Evolutionary conservation across 2,113 vertebrate genomes (phyloP).

Genomic region (Tragelaphus strepsiceros): DNA sequence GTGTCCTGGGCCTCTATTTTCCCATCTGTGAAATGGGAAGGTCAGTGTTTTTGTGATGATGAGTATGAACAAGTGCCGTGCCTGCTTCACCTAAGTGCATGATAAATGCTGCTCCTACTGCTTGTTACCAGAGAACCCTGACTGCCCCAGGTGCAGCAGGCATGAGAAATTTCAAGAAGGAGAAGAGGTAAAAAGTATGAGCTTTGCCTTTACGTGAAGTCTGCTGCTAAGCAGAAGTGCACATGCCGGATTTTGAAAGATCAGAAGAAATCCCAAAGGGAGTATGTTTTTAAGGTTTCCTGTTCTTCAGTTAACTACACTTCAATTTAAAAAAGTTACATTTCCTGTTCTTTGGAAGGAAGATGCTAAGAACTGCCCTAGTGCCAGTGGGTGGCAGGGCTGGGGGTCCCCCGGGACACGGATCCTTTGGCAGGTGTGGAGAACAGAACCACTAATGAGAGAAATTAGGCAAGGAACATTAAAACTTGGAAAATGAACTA

Average conservation of each 20-base stretch:
- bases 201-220: neutral
- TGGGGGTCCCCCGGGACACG: accelerated
- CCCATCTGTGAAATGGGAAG: neutral
- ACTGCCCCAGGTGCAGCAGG: neutral
- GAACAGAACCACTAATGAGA: neutral
- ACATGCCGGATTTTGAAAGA: neutral
- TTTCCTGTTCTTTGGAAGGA: neutral
- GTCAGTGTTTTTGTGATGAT: accelerated
- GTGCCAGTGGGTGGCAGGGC: accelerated
- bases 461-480: neutral
- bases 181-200: neutral
- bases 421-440: accelerated
- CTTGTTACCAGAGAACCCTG: neutral
- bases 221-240: neutral
- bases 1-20: neutral
- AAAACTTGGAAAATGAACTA: neutral
- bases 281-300: neutral
- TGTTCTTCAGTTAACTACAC: neutral
- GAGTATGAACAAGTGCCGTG: accelerated
- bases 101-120: accelerated
- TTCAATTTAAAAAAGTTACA: neutral
- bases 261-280: neutral
- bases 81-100: accelerated
- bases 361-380: accelerated
- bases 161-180: neutral